These are phyloP conservation scores for Drosophila affinis DNA, from an alignment of 2,888 invertebrate species.

Conservation along the genomic window DNA sequence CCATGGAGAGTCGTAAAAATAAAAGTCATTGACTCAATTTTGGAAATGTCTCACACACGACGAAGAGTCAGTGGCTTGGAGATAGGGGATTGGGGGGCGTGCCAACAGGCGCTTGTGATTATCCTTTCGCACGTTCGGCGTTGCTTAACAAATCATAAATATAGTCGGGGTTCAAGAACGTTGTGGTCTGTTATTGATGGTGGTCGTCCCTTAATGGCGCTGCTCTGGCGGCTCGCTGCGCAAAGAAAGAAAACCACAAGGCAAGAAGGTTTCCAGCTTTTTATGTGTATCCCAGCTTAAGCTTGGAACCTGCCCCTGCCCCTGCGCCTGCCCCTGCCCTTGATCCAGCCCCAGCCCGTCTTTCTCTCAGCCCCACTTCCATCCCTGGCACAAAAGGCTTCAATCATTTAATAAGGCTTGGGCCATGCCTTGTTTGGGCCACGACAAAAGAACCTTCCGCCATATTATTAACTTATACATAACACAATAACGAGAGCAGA, in stretches of 20 bases:
- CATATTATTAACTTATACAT: slow-evolving; percentile 84
- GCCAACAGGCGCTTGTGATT: slow-evolving; percentile 78
- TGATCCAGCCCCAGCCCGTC: too few species aligned
- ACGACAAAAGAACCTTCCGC: slow-evolving; percentile 83
- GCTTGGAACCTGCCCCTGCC: slow-evolving; percentile 3
- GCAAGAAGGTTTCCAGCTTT: slow-evolving; percentile 64
- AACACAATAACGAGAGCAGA: slow-evolving; percentile 80
- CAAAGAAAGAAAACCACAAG: slow-evolving; percentile 20
- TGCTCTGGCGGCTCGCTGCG: slow-evolving; percentile 22
- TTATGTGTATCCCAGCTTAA: slow-evolving; percentile 58
- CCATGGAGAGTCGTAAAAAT: slow-evolving; percentile 62
- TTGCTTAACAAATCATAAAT: slow-evolving; percentile 80
- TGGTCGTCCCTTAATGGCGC: slow-evolving; percentile 56
- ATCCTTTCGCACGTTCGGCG: slow-evolving; percentile 82
- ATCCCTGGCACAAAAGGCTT: slow-evolving; percentile 49
- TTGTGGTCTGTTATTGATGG: slow-evolving; percentile 71
- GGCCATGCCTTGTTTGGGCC: slow-evolving; percentile 46
- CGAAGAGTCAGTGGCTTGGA: not conserved
- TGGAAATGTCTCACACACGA: slow-evolving; percentile 69
- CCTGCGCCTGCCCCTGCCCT: too few species aligned
- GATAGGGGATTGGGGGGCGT: slow-evolving; percentile 60
- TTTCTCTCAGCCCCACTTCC: slow-evolving; percentile 24
- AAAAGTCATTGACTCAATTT: slow-evolving; percentile 80
- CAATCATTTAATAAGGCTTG: slow-evolving; percentile 76
- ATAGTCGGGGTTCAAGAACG: slow-evolving; percentile 53